These are phyloP conservation scores for Zeus faber DNA, from an alignment of 2,113 vertebrate species.

Conservation along the genomic window DNA sequence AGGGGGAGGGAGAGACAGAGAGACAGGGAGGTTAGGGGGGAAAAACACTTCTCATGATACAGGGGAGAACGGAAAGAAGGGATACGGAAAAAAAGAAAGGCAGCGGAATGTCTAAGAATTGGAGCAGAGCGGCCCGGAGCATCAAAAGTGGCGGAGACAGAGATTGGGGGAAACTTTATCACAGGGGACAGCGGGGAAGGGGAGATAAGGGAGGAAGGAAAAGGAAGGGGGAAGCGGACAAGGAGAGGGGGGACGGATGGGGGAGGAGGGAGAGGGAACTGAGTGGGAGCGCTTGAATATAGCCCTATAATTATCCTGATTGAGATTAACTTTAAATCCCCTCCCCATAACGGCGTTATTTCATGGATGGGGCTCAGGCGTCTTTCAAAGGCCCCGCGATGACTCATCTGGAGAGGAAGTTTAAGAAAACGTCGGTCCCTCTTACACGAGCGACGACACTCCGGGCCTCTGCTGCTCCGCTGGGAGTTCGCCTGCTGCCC, in stretches of 20 bases:
- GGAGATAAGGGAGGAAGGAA: slow-evolving; percentile 21
- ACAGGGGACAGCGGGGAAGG: slow-evolving; percentile 34
- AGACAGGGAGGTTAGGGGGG: slow-evolving; percentile 9
- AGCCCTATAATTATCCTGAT: slow-evolving; percentile 70
- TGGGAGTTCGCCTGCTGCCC: slow-evolving; percentile 43
- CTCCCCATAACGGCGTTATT: slow-evolving; percentile 60
- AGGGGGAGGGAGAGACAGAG: slow-evolving; percentile 13
- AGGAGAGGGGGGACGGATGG: slow-evolving; percentile 31
- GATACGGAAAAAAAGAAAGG: slow-evolving; percentile 14
- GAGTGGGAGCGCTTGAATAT: slow-evolving; percentile 44
- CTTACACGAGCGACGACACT: slow-evolving; percentile 41
- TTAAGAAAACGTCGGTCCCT: slow-evolving; percentile 43
- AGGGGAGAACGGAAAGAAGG: neutral
- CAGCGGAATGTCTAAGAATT: slow-evolving; percentile 14
- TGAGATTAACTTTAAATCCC: slow-evolving; percentile 78
- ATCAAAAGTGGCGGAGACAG: slow-evolving; percentile 24
- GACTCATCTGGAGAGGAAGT: slow-evolving; percentile 58
- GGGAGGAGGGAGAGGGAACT: slow-evolving; percentile 10
- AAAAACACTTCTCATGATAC: slow-evolving; percentile 19
- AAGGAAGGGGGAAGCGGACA: slow-evolving; percentile 27
- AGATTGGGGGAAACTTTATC: slow-evolving; percentile 44
- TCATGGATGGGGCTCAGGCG: slow-evolving; percentile 45
- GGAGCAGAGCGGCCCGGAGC: slow-evolving; percentile 45
- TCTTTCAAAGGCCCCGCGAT: slow-evolving; percentile 39
- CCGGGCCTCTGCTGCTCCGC: slow-evolving; percentile 41